These are phyloP conservation scores for Buathra laborator DNA, from an alignment of 2,888 invertebrate genomes.

Conservation along the genomic window DNA sequence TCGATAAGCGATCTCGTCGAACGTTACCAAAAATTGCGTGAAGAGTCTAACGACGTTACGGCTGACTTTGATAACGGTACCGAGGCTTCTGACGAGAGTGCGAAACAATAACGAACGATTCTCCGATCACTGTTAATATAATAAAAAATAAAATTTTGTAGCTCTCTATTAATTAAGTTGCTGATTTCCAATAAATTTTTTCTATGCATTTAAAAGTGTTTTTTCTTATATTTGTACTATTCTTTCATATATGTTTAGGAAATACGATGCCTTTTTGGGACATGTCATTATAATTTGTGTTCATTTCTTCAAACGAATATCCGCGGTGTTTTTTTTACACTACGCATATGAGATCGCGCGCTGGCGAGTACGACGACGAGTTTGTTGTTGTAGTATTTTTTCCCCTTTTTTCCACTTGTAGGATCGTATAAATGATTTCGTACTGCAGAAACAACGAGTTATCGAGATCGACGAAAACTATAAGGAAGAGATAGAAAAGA, in stretches of 20 bases:
- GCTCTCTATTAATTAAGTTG: too few species aligned
- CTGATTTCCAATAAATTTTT: constrained; percentile 1
- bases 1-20: constrained; percentile 82
- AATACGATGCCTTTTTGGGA: too few species aligned
- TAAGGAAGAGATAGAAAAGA: constrained; percentile 70
- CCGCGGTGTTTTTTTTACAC: too few species aligned
- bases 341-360: too few species aligned
- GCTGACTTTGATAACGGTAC: constrained; percentile 50
- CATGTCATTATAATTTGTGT: too few species aligned
- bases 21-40: constrained; percentile 78
- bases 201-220: not conserved
- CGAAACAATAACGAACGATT: constrained; percentile 35
- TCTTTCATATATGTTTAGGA: too few species aligned
- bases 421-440: not conserved
- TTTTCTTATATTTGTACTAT: not conserved
- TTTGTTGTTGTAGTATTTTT: not conserved
- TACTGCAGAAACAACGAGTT: constrained; percentile 67
- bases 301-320: too few species aligned
- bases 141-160: too few species aligned
- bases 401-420: too few species aligned
- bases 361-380: not conserved
- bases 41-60: constrained; percentile 54
- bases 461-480: constrained; percentile 45
- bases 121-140: not conserved
- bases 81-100: constrained; percentile 56